Evolutionary conservation across 2,797 vertebrate species (phyloP).

Genomic region (Anableps anableps): DNA sequence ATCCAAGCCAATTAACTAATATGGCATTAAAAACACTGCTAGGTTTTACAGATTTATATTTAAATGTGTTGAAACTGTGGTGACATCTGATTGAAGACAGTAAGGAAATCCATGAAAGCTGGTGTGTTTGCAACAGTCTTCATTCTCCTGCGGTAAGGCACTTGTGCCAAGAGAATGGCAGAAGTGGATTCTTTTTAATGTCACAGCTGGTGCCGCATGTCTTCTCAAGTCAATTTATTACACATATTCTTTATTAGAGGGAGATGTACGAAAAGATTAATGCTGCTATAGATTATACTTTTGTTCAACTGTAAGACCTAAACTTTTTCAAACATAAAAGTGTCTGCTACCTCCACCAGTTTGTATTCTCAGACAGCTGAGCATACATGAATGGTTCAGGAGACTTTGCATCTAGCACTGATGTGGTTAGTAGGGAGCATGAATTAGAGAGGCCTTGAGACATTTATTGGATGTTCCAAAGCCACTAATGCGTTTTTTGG

Average conservation of each 20-base stretch:
- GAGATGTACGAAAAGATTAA: neutral
- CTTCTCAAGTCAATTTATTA: neutral
- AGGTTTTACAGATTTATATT: slow-evolving; percentile 28
- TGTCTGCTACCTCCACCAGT: neutral
- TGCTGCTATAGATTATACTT: neutral
- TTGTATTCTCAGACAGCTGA: neutral
- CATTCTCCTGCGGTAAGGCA: slow-evolving; percentile 12
- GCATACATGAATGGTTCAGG: neutral
- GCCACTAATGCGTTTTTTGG: neutral
- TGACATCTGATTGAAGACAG: slow-evolving; percentile 16
- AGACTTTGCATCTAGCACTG: neutral
- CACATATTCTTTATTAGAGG: slow-evolving; percentile 2
- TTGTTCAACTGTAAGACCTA: neutral
- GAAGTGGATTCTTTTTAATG: slow-evolving; percentile 18
- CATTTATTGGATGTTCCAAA: neutral
- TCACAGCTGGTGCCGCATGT: slow-evolving; percentile 7
- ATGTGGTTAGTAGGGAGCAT: neutral
- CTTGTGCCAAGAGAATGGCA: slow-evolving; percentile 33
- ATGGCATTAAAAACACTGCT: slow-evolving; percentile 23
- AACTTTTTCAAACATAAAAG: neutral
- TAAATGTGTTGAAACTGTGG: slow-evolving; percentile 9
- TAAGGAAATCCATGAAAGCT: slow-evolving; percentile 1
- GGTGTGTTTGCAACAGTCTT: slow-evolving; percentile 31
- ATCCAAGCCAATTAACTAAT: slow-evolving; percentile 45
- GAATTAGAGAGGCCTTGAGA: neutral